Conservation (phyloP, 2,888 invertebrate species). For the Osmoderma eremita region DNA sequence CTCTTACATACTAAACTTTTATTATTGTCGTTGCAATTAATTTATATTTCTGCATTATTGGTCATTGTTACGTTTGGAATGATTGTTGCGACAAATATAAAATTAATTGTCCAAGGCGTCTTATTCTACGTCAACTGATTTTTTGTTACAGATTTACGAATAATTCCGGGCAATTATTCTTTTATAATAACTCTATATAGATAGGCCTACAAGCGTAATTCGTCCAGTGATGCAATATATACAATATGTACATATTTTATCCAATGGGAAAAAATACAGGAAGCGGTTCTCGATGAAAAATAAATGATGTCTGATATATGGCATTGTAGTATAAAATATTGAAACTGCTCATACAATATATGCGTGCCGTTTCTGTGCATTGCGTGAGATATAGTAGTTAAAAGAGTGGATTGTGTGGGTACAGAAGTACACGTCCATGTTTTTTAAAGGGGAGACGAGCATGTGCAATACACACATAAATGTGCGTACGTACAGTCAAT, state of each 20-base stretch:
- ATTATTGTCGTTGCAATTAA: too few species aligned
- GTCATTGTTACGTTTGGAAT: too few species aligned
- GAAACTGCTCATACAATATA: constrained; percentile 41
- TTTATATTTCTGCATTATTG: too few species aligned
- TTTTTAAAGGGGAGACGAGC: constrained; percentile 18
- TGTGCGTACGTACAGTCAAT: background rate
- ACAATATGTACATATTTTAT: constrained; percentile 16
- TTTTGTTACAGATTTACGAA: too few species aligned
- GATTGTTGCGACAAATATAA: too few species aligned
- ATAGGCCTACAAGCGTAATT: constrained; percentile 10
- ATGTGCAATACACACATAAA: constrained; percentile 5
- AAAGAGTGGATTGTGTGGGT: constrained; percentile 36
- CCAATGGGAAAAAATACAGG: constrained; percentile 43
- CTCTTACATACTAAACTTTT: too few species aligned
- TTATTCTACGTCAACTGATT: too few species aligned
- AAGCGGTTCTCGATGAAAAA: constrained; percentile 45
- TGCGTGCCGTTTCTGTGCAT: constrained; percentile 40
- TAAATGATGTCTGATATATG: constrained; percentile 44
- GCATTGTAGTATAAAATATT: constrained; percentile 41
- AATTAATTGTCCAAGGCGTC: too few species aligned
- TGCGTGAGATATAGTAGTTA: constrained; percentile 44
- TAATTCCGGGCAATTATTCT: too few species aligned
- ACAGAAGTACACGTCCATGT: constrained; percentile 24
- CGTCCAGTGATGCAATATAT: constrained; percentile 22
- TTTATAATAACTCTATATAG: constrained; percentile 2